phyloP scores from a whole-genome alignment of 2,888 invertebrate genomes.

The Sphaeridia pumilis region DNA sequence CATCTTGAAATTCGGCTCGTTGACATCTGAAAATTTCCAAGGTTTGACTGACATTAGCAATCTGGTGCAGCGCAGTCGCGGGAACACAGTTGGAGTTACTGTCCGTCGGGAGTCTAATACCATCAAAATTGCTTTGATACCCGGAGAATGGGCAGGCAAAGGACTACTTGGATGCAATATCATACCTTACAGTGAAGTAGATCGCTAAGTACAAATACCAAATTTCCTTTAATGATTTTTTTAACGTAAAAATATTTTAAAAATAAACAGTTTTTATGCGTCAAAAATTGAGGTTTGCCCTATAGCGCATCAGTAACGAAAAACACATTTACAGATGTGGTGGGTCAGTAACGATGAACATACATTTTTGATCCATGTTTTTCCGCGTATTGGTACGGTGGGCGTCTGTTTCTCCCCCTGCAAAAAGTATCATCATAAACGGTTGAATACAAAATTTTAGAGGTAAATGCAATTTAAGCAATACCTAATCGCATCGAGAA shows the following conservation, averaged over 20 bases:
- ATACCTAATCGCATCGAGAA: slow-evolving; percentile 54
- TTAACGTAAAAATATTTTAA: too few species aligned
- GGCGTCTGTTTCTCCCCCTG: slow-evolving; percentile 62
- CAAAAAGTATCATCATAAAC: too few species aligned
- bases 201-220: too few species aligned
- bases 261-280: too few species aligned
- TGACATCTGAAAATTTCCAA: slow-evolving; percentile 58
- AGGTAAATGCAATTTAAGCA: slow-evolving; percentile 4
- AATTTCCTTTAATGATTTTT: too few species aligned
- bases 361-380: too few species aligned
- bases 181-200: slow-evolving; percentile 41
- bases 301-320: too few species aligned
- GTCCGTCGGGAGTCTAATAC: slow-evolving; percentile 42
- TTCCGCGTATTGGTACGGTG: slow-evolving; percentile 65
- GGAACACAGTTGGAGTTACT: slow-evolving; percentile 36
- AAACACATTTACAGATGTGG: too few species aligned
- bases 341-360: too few species aligned
- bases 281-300: too few species aligned
- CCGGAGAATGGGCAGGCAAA: slow-evolving; percentile 63
- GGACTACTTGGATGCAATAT: slow-evolving; percentile 66
- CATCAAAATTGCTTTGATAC: slow-evolving; percentile 51
- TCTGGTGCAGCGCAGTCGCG: slow-evolving; percentile 47
- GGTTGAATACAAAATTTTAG: too few species aligned
- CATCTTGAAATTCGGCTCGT: slow-evolving; percentile 66
- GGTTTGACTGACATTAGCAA: slow-evolving; percentile 55